Evolutionary conservation across 1,140 invertebrate species (phyloP), one percentile per base, ranked within the genome.

Genomic region (Zaprionus davidi): DNA sequence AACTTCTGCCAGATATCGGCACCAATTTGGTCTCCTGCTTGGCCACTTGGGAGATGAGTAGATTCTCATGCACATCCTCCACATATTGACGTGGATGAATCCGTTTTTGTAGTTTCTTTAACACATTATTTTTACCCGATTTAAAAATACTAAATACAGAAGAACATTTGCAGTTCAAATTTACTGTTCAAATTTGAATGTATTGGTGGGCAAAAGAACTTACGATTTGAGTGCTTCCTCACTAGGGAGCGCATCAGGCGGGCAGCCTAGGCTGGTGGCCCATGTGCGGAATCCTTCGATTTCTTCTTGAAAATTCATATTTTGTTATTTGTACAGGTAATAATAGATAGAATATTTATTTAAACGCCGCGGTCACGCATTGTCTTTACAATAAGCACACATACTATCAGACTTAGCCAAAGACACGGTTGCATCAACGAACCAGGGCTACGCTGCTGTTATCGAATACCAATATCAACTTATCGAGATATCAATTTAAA

Each of bases 161-260:
- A 9, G 7, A 41, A 5, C 1, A 22, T 9, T 31, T 31, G 6
- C 28, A 17, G 28, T 46, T 11, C 3, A 34, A 34, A 34, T 34
- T 72, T 41, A 4, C 22, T 28, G 28, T 60, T 36, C 20, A 13
- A 17, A 12, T 46, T 68, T 72, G 1, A 20, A 71, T 34, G 36
- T 34, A 12, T 53, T 20, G 7, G 12, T 24, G 11, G 1, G 15
- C 22, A 9, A 3, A 31, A 74, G 2, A 36, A 74, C 70, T 82
- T 91, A 92, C 91, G 81, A 81, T 60, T 70, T 81, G 1, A 92
- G 67, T 1, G 81, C 91, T 7, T 88, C 85, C 31, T 91, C 82
- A 38, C 26, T 76, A 13, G 91, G 91, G 24, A 92, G 51, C 0
- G 72, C 71, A 22, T 62, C 66, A 4, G 82, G 77, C 13, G 82